These are phyloP conservation scores for Excalfactoria chinensis DNA, from an alignment of 2,113 vertebrate genomes.

Conservation along the genomic window DNA sequence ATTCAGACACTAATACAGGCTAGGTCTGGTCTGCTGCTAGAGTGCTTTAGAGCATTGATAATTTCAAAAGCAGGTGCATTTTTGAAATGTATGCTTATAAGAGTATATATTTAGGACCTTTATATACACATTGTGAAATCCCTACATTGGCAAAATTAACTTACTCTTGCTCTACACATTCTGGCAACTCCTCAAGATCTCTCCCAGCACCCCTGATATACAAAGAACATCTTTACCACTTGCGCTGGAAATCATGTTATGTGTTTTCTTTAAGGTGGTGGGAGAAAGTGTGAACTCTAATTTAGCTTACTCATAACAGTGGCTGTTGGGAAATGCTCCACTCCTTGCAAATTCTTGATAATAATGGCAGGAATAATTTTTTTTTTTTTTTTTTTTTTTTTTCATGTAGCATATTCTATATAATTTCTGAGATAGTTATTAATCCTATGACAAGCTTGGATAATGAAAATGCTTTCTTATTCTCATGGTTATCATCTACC, in stretches of 20 bases:
- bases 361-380: not conserved
- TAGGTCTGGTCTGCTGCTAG: not conserved
- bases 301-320: not conserved
- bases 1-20: not conserved
- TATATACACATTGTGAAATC: not conserved
- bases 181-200: not conserved
- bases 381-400: slow-evolving; percentile 55
- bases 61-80: not conserved
- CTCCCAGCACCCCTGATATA: not conserved
- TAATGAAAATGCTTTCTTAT: not conserved
- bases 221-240: not conserved
- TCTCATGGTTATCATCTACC: not conserved
- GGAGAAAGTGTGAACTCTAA: not conserved
- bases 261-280: not conserved
- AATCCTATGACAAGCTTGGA: not conserved
- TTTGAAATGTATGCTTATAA: not conserved
- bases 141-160: not conserved
- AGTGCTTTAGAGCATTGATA: not conserved
- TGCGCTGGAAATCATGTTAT: not conserved
- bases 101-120: not conserved
- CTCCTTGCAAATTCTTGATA: not conserved
- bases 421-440: slow-evolving; percentile 1
- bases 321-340: not conserved
- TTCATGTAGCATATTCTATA: not conserved
- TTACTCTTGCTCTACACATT: not conserved